Base-by-base conservation (phyloP, 1,140 invertebrate species). In the Melanaphis sacchari region DNA sequence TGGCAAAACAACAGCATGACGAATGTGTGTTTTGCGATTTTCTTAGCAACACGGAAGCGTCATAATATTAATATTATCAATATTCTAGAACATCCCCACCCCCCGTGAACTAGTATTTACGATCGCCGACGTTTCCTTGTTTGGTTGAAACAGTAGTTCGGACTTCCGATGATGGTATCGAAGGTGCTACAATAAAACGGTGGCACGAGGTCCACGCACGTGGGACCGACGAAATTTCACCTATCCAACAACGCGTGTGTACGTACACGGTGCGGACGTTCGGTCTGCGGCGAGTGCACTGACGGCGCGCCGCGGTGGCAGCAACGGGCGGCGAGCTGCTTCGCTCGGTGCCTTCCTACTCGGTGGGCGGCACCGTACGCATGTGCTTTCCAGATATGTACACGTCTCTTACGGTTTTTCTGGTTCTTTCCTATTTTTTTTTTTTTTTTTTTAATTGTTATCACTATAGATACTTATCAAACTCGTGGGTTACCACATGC, bases 311-410 rank as follows among this genome's bases (percentile, higher is more conserved):
- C 4, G 59, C 31, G 59, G 66, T 7, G 90, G 90, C 31, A 18
- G n/a, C 43, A n/a, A 18, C 90, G 41, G 90, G 90, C n/a, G 40
- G 90, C 66, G 66, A 46, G 66, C 66, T 40, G 26, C 41, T 2
- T 18, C 41, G 3, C 8, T 41, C 41, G 90, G 66, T 26, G 41
- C 40, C 66, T 81, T 46, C 59, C 41, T 43, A 43, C n/a, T 82
- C 90, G 90, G 90, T 91, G 90, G 90, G 90, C 90, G 90, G 66
- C 66, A 38, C 90, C 90, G 41, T 81, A 91, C 90, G 90, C 90
- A 91, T 91, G 90, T 91, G 90, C 90, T 91, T 43, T 49, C 89
- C 36, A 9, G 24, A 85, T 52, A 66, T 66, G 31, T n/a, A 66
- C 59, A 4, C 59, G 59, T 66, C 11, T 66, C 59, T 11, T 15